Evolutionary conservation across 2,888 invertebrate species (phyloP), one percentile per base, ranked within the genome.

Genomic region (Buathra laborator): DNA sequence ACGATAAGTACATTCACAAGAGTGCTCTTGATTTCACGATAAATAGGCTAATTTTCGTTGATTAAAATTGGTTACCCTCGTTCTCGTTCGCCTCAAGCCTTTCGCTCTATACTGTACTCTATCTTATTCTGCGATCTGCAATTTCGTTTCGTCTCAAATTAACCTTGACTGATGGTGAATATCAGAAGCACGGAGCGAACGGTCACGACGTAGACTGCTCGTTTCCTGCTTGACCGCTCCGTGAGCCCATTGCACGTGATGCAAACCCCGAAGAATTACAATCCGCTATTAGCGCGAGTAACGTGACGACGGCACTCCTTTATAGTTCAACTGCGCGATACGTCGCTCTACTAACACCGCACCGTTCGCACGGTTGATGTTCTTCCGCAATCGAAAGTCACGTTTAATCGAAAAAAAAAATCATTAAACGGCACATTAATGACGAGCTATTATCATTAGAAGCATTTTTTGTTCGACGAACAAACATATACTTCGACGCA

Each of bases 21-120:
- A 86, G 88, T 76, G 81, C 74, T 78, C 86, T 87, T 85, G 83
- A 86, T 86, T 85, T 87, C 81, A 83, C 85, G 86, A 89, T 90
- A 90, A 91, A 90, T 89, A 89, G 88, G 88, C 89, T 88, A 90
- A 90, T 91, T 91, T 89, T 86, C 29, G 88, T 91, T 91, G 89
- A 91, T 92, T 90, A 90, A 91, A 89, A 89, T 88, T 86, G 81
- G 78, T 86, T 81, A 84, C 67, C 76, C 51, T 67, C 37, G 5
- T 44, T 32, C 44, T 5, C 9, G 9, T 37, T n/a, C 62, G 51
- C 51, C 59, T 12, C 53, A 46, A 44, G 51, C 53, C 72, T 64
- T 70, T 62, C 48, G 19, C 48, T 77, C 78, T 67, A 10, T 46
- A 16, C 53, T 51, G 24, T 56, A n/a, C 37, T 51, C 32, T 32